These are phyloP conservation scores for Euspilapteryx auroguttella DNA, from an alignment of 2,888 invertebrate genomes.

Conservation along the genomic window DNA sequence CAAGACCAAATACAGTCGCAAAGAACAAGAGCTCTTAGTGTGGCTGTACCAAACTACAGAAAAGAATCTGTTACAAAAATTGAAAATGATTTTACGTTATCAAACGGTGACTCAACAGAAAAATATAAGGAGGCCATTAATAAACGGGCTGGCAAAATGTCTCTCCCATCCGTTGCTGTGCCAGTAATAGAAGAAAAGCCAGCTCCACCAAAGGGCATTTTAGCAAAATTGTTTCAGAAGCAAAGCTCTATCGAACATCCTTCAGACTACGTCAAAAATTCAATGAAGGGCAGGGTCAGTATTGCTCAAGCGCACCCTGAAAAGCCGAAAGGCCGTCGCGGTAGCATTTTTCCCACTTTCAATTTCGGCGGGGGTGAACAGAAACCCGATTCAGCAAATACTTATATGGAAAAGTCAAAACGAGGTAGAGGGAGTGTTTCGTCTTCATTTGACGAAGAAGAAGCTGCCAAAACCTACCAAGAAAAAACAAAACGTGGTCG, in stretches of 20 bases:
- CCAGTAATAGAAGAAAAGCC: slow-evolving; percentile 12
- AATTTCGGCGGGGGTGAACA: slow-evolving; percentile 22
- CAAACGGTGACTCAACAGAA: slow-evolving; percentile 64
- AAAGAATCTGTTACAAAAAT: slow-evolving; percentile 39
- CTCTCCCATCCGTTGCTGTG: slow-evolving; percentile 26
- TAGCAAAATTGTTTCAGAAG: slow-evolving; percentile 30
- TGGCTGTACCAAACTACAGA: slow-evolving; percentile 46
- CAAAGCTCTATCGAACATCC: slow-evolving; percentile 31
- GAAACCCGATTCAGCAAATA: slow-evolving; percentile 8
- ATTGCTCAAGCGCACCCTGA: slow-evolving; percentile 22
- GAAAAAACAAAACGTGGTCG: slow-evolving; percentile 35
- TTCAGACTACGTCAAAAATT: slow-evolving; percentile 31
- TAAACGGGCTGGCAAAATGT: slow-evolving; percentile 38
- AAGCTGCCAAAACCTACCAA: slow-evolving; percentile 24
- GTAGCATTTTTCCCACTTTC: slow-evolving; percentile 37
- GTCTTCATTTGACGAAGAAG: slow-evolving; percentile 23
- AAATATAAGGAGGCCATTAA: slow-evolving; percentile 59
- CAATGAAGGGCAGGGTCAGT: slow-evolving; percentile 29
- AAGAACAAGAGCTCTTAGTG: slow-evolving; percentile 66
- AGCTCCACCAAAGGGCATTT: slow-evolving; percentile 22
- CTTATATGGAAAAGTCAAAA: slow-evolving; percentile 7
- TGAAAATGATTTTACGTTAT: slow-evolving; percentile 67
- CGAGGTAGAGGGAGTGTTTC: slow-evolving; percentile 7
- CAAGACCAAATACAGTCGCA: slow-evolving; percentile 28
- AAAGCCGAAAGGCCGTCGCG: slow-evolving; percentile 23